A percentile compares a stretch with the other conserved stretches of the same genome.
phyloP scores from a whole-genome alignment of 92 coral and sea anemone species.

The Palythoa grandis region DNA sequence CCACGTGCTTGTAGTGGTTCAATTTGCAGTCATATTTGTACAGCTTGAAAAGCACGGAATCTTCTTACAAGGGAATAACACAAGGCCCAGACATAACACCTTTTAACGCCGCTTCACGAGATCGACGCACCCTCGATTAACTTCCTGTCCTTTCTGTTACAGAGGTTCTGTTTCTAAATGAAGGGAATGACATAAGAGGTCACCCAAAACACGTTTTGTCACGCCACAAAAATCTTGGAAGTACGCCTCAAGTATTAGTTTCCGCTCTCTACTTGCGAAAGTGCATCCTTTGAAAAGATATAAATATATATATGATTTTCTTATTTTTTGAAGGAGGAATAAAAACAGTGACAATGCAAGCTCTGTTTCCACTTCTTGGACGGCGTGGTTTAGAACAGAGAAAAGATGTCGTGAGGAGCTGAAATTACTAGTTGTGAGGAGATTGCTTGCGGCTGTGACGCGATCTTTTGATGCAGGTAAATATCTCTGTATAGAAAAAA shows the following conservation, averaged over 20 bases:
- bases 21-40: not conserved
- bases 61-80: not conserved
- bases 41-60: not conserved
- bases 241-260: not conserved
- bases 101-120: constrained; percentile 2
- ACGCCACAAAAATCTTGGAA: constrained; percentile 11
- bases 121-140: constrained; percentile 18
- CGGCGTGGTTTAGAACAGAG: not conserved
- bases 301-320: not conserved
- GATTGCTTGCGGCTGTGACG: not conserved
- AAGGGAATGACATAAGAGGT: constrained; percentile 9
- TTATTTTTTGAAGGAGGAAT: not conserved
- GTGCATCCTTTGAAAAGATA: not conserved
- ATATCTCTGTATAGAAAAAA: constrained; percentile 1
- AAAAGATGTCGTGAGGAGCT: not conserved
- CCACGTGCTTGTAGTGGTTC: not conserved
- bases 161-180: not conserved
- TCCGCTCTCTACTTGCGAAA: not conserved
- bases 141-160: not conserved
- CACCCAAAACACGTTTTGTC: constrained; percentile 14
- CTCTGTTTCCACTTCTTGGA: not conserved
- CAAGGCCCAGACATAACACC: not conserved
- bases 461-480: constrained; percentile 44
- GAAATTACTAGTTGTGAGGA: not conserved
- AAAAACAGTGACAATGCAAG: not conserved